Evolutionary conservation across 2,888 invertebrate species (phyloP), one percentile per base, ranked within the genome.

Genomic region (Torymus tubicola): DNA sequence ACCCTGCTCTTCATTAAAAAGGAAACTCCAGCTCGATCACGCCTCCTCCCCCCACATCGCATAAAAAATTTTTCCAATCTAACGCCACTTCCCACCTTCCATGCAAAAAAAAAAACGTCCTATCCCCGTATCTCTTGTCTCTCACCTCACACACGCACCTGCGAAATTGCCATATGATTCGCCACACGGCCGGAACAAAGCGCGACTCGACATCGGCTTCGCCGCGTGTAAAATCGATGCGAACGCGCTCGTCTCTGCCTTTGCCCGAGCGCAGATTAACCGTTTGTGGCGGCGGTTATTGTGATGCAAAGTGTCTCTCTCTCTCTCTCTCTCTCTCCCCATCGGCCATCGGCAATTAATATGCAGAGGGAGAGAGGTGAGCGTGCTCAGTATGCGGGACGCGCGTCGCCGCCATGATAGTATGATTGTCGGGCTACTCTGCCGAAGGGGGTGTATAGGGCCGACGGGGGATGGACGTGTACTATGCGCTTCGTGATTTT

Each of bases 311-410:
- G 84, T 86, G 86, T 83, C 83, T 75, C 60, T 72, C 74, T 61
- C 24, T 53, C 53, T 16, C 42, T 83, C 83, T 75, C 60, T 72
- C 74, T 13, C 16, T 50, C n/a, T 16, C 64, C 3, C 60, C 24
- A 11, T 70, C 70, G 57, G 24, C 24, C 68, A 69, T 83, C 76
- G 82, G 78, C 84, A 86, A 89, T 89, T 89, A 89, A 89, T 89
- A 89, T 89, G 87, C 88, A 83, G 85, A 81, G 78, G 81, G 85
- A 80, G 85, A 82, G 14, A 52, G 5, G 71, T 83, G 58, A 75
- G 75, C 68, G 82, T 84, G 83, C 72, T 89, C 86, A 84, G 87
- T 88, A 89, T 88, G 88, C 88, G 87, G 86, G 87, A 87, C 88
- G 85, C 86, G 85, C 85, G 58, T n/a, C 71, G 85, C 83, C 82